Evolutionary conservation across 1,140 invertebrate genomes (phyloP), one percentile per base, ranked within the genome.

Genomic region (Archegozetes longisetosus): DNA sequence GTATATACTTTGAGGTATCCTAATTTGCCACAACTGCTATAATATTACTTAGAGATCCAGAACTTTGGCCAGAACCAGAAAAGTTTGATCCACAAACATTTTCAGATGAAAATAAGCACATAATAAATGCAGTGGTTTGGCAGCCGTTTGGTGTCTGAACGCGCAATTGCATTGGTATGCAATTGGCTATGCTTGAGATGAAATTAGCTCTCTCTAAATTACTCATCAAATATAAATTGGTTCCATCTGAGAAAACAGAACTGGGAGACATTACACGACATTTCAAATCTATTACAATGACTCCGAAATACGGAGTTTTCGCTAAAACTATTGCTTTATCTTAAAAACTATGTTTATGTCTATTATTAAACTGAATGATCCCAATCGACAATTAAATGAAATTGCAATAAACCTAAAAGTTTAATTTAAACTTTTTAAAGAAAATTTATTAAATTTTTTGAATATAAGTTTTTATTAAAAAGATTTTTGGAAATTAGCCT

Each of bases 21-120:
- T n/a, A n/a, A n/a, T n/a, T n/a, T n/a, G n/a, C n/a, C n/a, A n/a
- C n/a, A n/a, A n/a, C n/a, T n/a, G n/a, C n/a, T n/a, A n/a, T n/a
- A n/a, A n/a, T n/a, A n/a, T n/a, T n/a, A n/a, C n/a, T n/a, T n/a
- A n/a, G n/a, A n/a, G 62, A 66, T 61, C 46, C 60, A 9, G 64
- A 65, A 23, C 65, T 62, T 52, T 65, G 64, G 65, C 29, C 53
- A 2, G 32, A 65, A 12, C 64, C 64, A n/a, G 40, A 60, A 12
- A 53, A 20, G 12, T 65, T 65, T 46, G 53, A 65, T 52, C 64
- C 64, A 14, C 53, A 64, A 23, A 20, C 65, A 3, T 65, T 65
- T 40, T 24, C 29, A 17, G 9, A 47, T 2, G 63, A 64, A 50
- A 65, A 65, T 32, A n/a, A 28, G 25, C 24, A 58, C 26, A 14